Percentiles rank a stretch among this genome's conserved stretches.
Conservation (phyloP, 2,113 vertebrate species). For the Bettongia penicillata region DNA sequence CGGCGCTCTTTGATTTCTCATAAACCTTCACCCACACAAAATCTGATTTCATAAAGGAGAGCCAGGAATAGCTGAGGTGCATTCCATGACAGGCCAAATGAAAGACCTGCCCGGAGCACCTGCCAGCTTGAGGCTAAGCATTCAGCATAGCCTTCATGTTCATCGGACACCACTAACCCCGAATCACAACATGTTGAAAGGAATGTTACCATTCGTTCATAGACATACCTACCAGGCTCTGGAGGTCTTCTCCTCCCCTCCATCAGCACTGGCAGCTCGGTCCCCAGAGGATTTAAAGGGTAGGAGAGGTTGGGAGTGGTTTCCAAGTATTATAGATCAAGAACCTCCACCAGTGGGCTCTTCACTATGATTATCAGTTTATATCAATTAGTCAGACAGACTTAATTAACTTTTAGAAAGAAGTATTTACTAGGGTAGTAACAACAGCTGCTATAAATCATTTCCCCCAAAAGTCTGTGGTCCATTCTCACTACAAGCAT, state of each 20-base stretch:
- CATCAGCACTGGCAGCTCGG: background rate
- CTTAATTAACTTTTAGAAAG: background rate
- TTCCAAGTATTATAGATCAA: no score
- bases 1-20: conserved; percentile 6
- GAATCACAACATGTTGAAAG: background rate
- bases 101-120: background rate
- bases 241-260: background rate
- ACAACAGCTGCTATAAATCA: background rate
- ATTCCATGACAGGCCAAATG: background rate
- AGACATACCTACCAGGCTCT: background rate
- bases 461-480: no score
- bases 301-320: background rate
- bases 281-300: background rate
- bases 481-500: no score
- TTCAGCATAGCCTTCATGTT: background rate
- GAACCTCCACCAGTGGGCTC: background rate
- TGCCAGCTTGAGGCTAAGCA: background rate
- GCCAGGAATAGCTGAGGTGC: background rate
- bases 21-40: conserved; percentile 24
- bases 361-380: background rate
- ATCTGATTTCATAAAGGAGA: background rate
- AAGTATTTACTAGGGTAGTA: background rate
- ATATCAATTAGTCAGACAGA: background rate
- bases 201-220: background rate
- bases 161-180: background rate